A percentile compares a stretch with the other conserved stretches of the same genome.
Conservation (phyloP, 2,113 vertebrate genomes). For the Rhinogobius similis region DNA sequence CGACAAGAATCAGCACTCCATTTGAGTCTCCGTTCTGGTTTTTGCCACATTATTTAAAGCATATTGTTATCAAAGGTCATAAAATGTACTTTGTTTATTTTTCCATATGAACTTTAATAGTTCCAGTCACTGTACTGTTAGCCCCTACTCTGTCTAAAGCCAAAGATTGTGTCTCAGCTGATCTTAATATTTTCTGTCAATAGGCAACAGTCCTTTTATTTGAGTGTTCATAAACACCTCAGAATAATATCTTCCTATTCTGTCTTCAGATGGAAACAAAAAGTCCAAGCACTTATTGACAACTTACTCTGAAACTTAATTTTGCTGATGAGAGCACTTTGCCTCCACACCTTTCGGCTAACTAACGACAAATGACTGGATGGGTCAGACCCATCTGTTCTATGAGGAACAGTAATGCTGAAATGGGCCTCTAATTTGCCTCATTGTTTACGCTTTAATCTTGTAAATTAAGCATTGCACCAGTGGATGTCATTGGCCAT, state of each 20-base stretch:
- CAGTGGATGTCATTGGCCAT: conserved; percentile 52
- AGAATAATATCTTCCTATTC: not conserved
- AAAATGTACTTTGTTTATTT: not conserved
- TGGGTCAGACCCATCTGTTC: conserved; percentile 39
- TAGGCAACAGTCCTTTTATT: no score
- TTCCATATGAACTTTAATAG: no score
- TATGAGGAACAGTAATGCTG: conserved; percentile 30
- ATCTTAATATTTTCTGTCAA: no score
- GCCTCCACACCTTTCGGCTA: conserved; percentile 19
- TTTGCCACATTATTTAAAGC: not conserved
- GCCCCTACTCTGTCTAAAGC: no score
- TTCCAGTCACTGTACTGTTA: no score
- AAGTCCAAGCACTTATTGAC: conserved; percentile 6
- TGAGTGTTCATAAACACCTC: no score
- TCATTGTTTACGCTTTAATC: conserved; percentile 63
- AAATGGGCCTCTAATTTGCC: conserved; percentile 49
- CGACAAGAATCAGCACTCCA: conserved; percentile 1
- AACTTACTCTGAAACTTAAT: conserved; percentile 6
- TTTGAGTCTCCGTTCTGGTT: not conserved
- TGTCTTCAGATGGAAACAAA: not conserved
- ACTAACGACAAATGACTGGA: conserved; percentile 30
- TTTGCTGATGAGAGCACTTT: conserved; percentile 32
- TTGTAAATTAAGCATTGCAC: conserved; percentile 60
- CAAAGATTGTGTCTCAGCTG: no score
- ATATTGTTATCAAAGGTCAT: no score